Conservation (phyloP, 2,888 invertebrate species). For the Amaurobius ferox region DNA sequence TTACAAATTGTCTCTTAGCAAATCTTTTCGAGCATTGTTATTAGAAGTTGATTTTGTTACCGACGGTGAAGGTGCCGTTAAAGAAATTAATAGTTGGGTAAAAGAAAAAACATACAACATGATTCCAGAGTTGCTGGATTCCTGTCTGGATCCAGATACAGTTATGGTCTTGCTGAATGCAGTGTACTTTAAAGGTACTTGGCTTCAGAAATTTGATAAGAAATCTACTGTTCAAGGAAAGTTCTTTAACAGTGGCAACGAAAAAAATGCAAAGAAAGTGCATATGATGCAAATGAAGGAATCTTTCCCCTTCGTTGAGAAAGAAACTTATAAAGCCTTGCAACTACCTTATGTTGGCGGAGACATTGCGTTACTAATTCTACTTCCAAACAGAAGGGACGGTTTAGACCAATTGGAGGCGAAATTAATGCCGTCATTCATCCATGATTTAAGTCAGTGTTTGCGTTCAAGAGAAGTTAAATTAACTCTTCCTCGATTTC, state of each 20-base stretch:
- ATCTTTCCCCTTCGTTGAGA: too few relatives aligned
- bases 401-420: conserved; percentile 31
- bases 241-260: conserved; percentile 51
- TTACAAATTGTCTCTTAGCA: conserved; percentile 24
- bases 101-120: too few relatives aligned
- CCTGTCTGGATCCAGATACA: conserved; percentile 72
- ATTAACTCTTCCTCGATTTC: conserved; percentile 64
- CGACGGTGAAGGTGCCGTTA: conserved; percentile 25
- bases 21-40: conserved; percentile 46
- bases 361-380: conserved; percentile 52
- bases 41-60: conserved; percentile 45
- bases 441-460: conserved; percentile 24
- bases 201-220: too few relatives aligned
- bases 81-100: conserved; percentile 48
- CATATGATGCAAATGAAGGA: too few relatives aligned
- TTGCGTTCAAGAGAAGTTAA: conserved; percentile 33
- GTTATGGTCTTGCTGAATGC: conserved; percentile 78
- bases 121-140: too few relatives aligned
- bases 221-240: conserved; percentile 74
- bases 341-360: too few relatives aligned
- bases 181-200: too few relatives aligned
- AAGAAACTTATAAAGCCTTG: too few relatives aligned
- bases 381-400: conserved; percentile 49
- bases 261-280: conserved; percentile 73
- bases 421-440: conserved; percentile 20